Base-by-base conservation (phyloP, 2,888 invertebrate genomes). In the Macrophya annulata region DNA sequence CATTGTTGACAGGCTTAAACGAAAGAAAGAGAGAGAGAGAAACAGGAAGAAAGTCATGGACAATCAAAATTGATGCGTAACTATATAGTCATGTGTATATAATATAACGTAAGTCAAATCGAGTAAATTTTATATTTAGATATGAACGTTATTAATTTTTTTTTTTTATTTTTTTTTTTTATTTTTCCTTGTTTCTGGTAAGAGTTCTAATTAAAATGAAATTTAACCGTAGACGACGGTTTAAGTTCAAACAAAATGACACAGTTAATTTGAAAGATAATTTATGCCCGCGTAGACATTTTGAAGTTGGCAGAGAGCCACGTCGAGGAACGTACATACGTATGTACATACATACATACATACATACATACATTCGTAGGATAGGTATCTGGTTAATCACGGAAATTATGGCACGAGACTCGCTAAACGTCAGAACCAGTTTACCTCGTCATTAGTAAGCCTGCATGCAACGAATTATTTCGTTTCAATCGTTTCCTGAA, bases 241-340 rank as follows among this genome's bases (percentile, higher is more conserved):
- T 62, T 48, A 21, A 48, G 83, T 83, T 83, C 68, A 83, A 83
- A 83, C 71, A 89, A 89, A 90, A 90, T 90, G 90, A 90, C 89
- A 88, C 90, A 90, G 84, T 89, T 90, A 90, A 90, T 90, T 89
- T 88, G 88, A 87, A 87, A 89, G 86, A 90, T 90, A 90, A 90
- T 90, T 90, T 90, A 90, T 87, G 90, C 88, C 88, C 87, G 86
- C 88, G 88, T 87, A 88, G 89, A 89, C 89, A 87, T 85, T 87
- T 85, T 84, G 82, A 68, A 82, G 71, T 81, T 88, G 88, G 84
- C 77, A 40, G 31, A 43, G 65, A 77, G 77, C 48, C 85, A 85
- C 82, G 85, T 84, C 89, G 89, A 90, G 90, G 89, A 88, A 87
- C 87, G 87, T 62, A 48, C 10, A 12, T 48, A 85, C 88, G n/a